Evolutionary conservation across 2,797 vertebrate genomes (phyloP).

Genomic region (Acanthiza pusilla): DNA sequence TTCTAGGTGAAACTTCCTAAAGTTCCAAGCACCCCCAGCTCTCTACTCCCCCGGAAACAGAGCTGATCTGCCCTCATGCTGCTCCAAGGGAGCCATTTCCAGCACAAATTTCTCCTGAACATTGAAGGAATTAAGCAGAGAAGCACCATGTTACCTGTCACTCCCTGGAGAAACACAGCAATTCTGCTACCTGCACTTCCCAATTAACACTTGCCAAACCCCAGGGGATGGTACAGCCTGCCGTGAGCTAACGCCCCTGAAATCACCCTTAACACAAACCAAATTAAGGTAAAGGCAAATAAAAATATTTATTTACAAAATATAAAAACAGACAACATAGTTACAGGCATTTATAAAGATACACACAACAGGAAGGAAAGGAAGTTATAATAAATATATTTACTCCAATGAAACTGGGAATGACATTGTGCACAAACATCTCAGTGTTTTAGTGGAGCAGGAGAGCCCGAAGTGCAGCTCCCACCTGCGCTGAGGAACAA

Average conservation of each 20-base stretch:
- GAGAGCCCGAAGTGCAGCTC: neutral
- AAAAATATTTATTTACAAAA: conserved; percentile 63
- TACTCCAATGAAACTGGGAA: neutral
- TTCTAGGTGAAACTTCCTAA: neutral
- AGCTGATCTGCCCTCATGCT: too few relatives aligned
- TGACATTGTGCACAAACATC: neutral
- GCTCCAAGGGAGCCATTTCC: neutral
- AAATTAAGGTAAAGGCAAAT: conserved; percentile 61
- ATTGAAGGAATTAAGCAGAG: neutral
- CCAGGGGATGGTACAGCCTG: neutral
- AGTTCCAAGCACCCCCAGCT: neutral
- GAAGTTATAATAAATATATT: neutral
- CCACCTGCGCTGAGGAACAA: neutral
- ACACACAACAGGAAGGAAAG: conserved; percentile 25
- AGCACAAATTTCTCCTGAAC: neutral
- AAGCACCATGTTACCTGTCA: neutral
- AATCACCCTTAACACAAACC: conserved; percentile 66
- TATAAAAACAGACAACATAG: conserved; percentile 49
- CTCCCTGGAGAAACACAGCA: neutral
- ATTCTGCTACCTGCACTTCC: neutral
- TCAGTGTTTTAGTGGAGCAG: neutral
- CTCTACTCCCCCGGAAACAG: neutral
- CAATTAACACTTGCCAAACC: neutral
- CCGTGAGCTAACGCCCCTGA: conserved; percentile 8
- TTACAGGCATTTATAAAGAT: conserved; percentile 57